These are phyloP conservation scores for Tridacna gigas DNA, from an alignment of 2,888 invertebrate genomes.

Conservation along the genomic window DNA sequence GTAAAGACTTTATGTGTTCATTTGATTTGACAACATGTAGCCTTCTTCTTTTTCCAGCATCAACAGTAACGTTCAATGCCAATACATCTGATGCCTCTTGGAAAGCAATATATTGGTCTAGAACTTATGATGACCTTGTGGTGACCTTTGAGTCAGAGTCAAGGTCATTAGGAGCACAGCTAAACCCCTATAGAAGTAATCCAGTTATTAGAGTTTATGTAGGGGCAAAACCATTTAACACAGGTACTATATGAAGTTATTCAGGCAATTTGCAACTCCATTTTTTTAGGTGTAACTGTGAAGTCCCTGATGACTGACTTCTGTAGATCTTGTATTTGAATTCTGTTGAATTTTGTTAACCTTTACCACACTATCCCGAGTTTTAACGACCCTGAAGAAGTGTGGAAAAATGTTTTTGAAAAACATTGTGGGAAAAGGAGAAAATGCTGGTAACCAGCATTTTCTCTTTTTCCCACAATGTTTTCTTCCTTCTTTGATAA, in stretches of 20 bases:
- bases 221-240: conserved; percentile 75
- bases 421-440: background rate
- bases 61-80: conserved; percentile 45
- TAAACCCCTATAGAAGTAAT: conserved; percentile 65
- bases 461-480: background rate
- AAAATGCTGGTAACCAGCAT: background rate
- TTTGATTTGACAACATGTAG: background rate
- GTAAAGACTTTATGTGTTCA: background rate
- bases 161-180: conserved; percentile 53
- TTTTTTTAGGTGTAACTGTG: too few species aligned
- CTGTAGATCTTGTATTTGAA: too few species aligned
- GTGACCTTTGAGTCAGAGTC: conserved; percentile 60
- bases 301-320: background rate
- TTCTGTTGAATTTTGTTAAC: too few species aligned
- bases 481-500: too few species aligned
- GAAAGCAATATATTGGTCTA: conserved; percentile 74
- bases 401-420: background rate
- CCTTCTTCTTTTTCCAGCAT: conserved; percentile 35
- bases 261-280: background rate
- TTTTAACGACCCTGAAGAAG: background rate
- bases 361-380: background rate
- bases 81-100: conserved; percentile 74
- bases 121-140: conserved; percentile 49
- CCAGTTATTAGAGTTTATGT: conserved; percentile 66
- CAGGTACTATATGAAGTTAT: conserved; percentile 66